Percentiles rank a stretch among this genome's conserved stretches.
These are phyloP conservation scores for Nycticryphes semicollaris DNA, from an alignment of 2,113 vertebrate species.

Conservation along the genomic window DNA sequence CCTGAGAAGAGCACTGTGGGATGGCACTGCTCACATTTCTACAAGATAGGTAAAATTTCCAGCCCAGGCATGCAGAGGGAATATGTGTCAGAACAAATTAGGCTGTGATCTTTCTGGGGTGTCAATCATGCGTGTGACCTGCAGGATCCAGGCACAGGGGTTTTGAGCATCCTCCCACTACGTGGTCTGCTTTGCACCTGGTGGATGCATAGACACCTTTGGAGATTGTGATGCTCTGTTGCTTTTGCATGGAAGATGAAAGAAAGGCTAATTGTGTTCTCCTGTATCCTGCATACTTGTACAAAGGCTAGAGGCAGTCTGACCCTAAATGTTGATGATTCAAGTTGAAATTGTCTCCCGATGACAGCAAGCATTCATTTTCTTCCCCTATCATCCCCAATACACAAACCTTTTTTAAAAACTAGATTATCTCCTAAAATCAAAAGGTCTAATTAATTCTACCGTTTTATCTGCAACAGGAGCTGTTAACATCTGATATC, in stretches of 20 bases:
- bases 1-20: not conserved
- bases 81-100: not conserved
- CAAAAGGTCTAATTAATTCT: constrained; percentile 59
- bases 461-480: constrained; percentile 42
- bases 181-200: not conserved
- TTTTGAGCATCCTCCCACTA: not conserved
- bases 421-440: constrained; percentile 43
- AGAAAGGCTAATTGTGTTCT: not conserved
- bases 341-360: not conserved
- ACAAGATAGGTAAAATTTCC: not conserved
- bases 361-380: not conserved
- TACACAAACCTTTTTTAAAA: constrained; percentile 4
- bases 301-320: not conserved
- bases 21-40: not conserved
- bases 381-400: not conserved
- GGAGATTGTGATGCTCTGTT: not conserved
- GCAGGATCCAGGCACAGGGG: not conserved
- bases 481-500: constrained; percentile 46
- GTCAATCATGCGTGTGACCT: accelerated
- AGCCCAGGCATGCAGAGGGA: not conserved
- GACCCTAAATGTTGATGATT: constrained; percentile 23
- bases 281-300: not conserved
- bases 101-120: not conserved
- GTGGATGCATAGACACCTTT: not conserved
- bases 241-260: not conserved